Percentiles rank a stretch among this genome's conserved stretches.
These are phyloP conservation scores for Hirtodrosophila cameraria DNA, from an alignment of 2,888 invertebrate genomes.

Conservation along the genomic window DNA sequence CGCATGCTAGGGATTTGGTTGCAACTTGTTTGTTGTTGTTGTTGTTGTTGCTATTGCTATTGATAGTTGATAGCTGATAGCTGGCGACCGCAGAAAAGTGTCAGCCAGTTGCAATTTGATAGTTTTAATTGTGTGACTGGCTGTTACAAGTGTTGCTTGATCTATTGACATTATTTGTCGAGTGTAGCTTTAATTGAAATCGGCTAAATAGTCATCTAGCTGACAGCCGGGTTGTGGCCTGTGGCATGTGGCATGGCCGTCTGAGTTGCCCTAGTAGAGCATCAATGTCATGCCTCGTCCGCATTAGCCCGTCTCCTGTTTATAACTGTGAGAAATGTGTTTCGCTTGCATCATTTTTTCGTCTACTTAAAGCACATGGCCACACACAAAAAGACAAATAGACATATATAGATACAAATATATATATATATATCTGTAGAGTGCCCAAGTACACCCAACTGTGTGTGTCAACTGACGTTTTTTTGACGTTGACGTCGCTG, in stretches of 20 bases:
- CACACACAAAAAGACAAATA: not conserved
- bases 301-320: not conserved
- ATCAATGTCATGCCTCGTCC: slow-evolving; percentile 29
- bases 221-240: slow-evolving; percentile 6
- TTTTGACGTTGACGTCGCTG: not conserved
- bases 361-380: slow-evolving; percentile 28
- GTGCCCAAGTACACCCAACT: slow-evolving; percentile 61
- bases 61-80: too few relatives aligned
- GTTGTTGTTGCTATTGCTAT: slow-evolving; percentile 58
- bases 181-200: slow-evolving; percentile 56
- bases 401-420: too few relatives aligned
- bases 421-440: too few relatives aligned
- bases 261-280: slow-evolving; percentile 22
- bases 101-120: slow-evolving; percentile 58
- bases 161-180: slow-evolving; percentile 65
- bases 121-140: slow-evolving; percentile 64
- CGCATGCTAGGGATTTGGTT: slow-evolving; percentile 71
- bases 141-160: slow-evolving; percentile 61
- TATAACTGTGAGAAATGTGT: slow-evolving; percentile 39
- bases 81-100: slow-evolving; percentile 58
- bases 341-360: slow-evolving; percentile 48
- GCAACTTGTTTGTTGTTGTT: too few relatives aligned
- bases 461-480: slow-evolving; percentile 42
- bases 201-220: slow-evolving; percentile 37
- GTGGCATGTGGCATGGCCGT: too few relatives aligned